phyloP scores from a whole-genome alignment of 2,888 invertebrate species.

The Onchidella celtica region DNA sequence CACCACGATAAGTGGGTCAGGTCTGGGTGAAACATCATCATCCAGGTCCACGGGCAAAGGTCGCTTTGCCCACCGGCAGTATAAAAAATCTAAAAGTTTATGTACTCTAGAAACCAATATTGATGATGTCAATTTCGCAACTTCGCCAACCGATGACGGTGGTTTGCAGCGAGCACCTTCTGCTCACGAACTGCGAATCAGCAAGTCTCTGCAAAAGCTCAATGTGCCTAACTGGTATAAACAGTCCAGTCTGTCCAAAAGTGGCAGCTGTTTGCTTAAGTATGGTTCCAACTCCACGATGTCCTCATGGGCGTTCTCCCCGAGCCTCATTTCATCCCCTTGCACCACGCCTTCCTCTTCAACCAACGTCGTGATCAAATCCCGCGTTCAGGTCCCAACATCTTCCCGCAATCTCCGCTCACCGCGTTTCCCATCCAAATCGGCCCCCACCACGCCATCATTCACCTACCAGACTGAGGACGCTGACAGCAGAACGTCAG shows the following conservation, averaged over 20 bases:
- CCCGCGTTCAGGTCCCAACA: conserved; percentile 68
- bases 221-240: conserved; percentile 97
- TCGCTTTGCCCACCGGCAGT: conserved; percentile 70
- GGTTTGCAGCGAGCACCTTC: conserved; percentile 87
- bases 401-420: conserved; percentile 54
- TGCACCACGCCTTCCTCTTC: conserved; percentile 65
- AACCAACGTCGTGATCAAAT: conserved; percentile 72
- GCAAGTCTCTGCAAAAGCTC: conserved; percentile 94
- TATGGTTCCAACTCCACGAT: conserved; percentile 70
- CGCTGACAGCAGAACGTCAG: neutral
- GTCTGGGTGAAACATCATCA: neutral
- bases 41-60: conserved; percentile 57
- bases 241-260: conserved; percentile 79
- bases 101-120: conserved; percentile 73
- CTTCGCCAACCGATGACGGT: conserved; percentile 53
- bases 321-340: conserved; percentile 69
- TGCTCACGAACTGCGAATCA: conserved; percentile 95
- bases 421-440: conserved; percentile 59
- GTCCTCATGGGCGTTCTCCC: conserved; percentile 64
- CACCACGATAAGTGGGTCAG: conserved; percentile 29
- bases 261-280: conserved; percentile 71
- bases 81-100: conserved; percentile 73
- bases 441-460: conserved; percentile 62
- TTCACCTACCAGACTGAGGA: conserved; percentile 50
- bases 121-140: conserved; percentile 64